phyloP scores from a whole-genome alignment of 2,113 vertebrate species.

The Chelonoidis abingdonii region DNA sequence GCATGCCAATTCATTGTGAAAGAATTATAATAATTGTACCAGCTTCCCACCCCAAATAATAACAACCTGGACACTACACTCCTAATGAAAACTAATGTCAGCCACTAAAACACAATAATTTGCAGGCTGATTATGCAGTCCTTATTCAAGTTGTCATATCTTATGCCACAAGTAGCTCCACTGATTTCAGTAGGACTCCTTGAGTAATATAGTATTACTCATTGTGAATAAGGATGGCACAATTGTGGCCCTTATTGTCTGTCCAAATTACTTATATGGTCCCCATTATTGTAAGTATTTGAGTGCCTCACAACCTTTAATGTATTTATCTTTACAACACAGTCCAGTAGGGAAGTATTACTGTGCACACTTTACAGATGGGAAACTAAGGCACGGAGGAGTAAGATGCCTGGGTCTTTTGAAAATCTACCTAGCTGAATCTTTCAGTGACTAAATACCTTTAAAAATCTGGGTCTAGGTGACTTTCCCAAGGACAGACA shows the following conservation, averaged over 20 bases:
- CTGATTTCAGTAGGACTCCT: neutral
- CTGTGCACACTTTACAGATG: neutral
- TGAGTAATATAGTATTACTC: neutral
- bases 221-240: neutral
- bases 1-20: constrained; percentile 24
- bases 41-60: neutral
- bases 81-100: constrained; percentile 49
- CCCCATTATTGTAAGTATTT: neutral
- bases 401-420: neutral
- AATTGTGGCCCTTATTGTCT: neutral
- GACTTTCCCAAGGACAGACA: neutral
- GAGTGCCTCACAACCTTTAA: neutral
- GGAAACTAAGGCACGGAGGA: neutral
- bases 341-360: neutral
- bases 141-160: neutral
- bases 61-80: constrained; percentile 1
- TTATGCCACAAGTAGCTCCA: neutral
- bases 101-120: constrained; percentile 23
- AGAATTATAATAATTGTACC: constrained; percentile 49
- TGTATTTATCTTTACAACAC: neutral
- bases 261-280: neutral
- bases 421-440: neutral
- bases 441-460: constrained; percentile 13
- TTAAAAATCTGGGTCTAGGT: constrained; percentile 9
- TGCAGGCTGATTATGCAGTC: neutral